phyloP scores from a whole-genome alignment of 1,140 invertebrate species.

The Mercenaria mercenaria region DNA sequence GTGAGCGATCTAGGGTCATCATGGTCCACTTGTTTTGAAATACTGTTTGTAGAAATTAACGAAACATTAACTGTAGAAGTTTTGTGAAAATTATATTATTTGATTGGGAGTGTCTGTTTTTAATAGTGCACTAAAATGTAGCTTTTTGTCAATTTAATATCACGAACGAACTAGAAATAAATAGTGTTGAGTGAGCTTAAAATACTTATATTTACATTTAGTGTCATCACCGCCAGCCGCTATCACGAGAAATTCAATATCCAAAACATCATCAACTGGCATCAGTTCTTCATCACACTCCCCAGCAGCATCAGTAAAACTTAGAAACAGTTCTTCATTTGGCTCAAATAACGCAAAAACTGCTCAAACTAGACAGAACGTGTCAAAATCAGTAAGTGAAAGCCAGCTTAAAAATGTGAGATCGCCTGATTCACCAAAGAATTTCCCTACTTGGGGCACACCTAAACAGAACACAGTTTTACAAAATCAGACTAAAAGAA shows the following conservation, averaged over 20 bases:
- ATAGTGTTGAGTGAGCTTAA: no score
- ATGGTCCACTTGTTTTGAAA: no score
- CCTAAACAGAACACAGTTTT: not conserved
- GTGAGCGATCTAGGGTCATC: no score
- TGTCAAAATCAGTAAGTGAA: constrained; percentile 11
- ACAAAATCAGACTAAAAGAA: not conserved
- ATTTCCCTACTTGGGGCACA: constrained; percentile 28
- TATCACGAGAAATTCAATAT: not conserved
- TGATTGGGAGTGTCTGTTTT: no score
- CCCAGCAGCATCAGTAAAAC: not conserved
- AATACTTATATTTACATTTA: no score
- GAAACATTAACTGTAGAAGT: no score
- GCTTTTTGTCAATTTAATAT: no score
- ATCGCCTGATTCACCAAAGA: constrained; percentile 37
- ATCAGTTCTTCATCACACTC: not conserved
- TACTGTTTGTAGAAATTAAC: no score
- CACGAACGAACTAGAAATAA: no score
- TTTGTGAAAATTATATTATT: no score
- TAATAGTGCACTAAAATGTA: no score
- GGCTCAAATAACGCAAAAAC: not conserved
- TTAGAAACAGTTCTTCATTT: constrained; percentile 8
- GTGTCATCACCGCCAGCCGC: not conserved
- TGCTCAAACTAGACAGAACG: not conserved
- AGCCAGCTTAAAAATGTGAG: not conserved
- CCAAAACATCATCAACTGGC: not conserved